Conservation (phyloP, 2,888 invertebrate species). For the Enchytraeus crypticus region DNA sequence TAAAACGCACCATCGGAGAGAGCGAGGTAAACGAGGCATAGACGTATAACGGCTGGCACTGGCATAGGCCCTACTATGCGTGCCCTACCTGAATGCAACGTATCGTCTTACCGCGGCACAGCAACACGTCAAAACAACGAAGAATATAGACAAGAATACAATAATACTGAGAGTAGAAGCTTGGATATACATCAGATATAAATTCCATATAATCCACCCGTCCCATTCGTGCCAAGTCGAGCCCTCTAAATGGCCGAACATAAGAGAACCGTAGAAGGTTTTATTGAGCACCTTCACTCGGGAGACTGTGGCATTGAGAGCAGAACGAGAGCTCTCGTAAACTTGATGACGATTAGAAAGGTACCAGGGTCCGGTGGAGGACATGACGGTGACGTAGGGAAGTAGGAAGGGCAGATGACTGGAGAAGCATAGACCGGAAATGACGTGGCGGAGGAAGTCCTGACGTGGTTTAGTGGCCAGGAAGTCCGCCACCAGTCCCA, state of each 20-base stretch:
- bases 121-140: neutral
- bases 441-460: neutral
- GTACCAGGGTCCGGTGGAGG: conserved; percentile 21
- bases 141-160: neutral
- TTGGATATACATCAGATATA: neutral
- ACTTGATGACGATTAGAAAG: neutral
- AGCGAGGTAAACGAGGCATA: no score
- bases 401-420: conserved; percentile 9
- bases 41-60: no score
- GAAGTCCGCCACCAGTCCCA: conserved; percentile 19
- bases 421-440: neutral
- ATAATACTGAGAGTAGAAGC: neutral
- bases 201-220: neutral
- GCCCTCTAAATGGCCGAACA: conserved; percentile 11
- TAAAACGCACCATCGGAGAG: no score
- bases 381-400: conserved; percentile 22
- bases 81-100: no score
- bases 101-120: neutral
- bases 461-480: conserved; percentile 5
- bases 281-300: neutral
- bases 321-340: neutral
- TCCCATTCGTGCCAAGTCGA: conserved; percentile 19
- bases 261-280: neutral
- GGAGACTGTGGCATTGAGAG: neutral
- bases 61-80: no score